Evolutionary conservation across 2,113 vertebrate species (phyloP), one percentile per base, ranked within the genome.

Genomic region (Urocolius indicus): DNA sequence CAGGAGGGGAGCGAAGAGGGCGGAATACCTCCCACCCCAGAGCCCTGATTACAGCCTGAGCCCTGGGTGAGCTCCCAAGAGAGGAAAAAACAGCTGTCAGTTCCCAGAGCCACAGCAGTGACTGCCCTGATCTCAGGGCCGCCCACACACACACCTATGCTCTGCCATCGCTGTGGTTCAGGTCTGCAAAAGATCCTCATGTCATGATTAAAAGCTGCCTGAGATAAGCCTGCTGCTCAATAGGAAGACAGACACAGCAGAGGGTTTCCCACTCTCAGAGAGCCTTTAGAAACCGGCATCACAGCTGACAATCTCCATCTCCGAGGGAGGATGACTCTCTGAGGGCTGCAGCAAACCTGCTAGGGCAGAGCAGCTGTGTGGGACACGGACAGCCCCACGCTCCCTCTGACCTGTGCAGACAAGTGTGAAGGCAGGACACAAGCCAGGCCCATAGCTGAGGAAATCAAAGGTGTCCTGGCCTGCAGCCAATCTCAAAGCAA

Each of bases 161-260:
- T 74, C 69, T 41, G 5, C 11, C 4, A 0, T 48, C 0, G 0
- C 73, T 3, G 7, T 32, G 4, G 13, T 4, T 3, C 1, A 1
- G 55, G 14, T 13, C 73, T 48, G 74, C 3, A 4, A 19, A 24
- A 58, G 32, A 83, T 21, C 41, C 58, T 51, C 6, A 0, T 29
- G 16, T 59, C 4, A 0, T 7, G 34, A 45, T 27, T 15, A 61
- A 72, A 65, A 54, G 29, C 11, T 16, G 1, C 12, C 58, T 1
- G 1, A 73, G 85, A 48, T 16, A 69, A 13, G 18, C 6, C 46
- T 24, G 5, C 0, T 38, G 68, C 68, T 30, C 5, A 43, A 43
- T 11, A 38, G 68, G 38, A 63, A 63, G 38, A 38, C 11, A 57
- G n/a, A 34, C 2, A 10, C 3, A 30, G 82, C 38, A 36, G 43